A percentile compares a stretch with the other conserved stretches of the same genome.
Conservation (phyloP, 2,888 invertebrate genomes). For the Sericinus montela region DNA sequence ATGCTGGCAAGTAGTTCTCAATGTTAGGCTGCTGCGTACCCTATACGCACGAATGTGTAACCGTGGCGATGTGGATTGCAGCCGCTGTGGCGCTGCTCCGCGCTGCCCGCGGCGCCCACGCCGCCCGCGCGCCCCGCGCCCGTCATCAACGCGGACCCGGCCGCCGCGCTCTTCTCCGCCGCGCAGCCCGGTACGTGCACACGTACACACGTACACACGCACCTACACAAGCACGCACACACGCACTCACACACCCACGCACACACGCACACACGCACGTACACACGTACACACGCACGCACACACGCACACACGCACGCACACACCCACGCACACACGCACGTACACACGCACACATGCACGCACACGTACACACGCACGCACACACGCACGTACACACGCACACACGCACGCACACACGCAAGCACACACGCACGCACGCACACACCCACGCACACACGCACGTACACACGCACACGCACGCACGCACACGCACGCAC, state of each 20-base stretch:
- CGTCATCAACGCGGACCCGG: conserved; percentile 67
- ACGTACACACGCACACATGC: neutral
- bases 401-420: no score
- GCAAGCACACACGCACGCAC: no score
- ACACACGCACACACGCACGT: neutral
- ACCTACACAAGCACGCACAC: neutral
- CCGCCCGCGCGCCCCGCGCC: conserved; percentile 62
- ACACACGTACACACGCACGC: neutral
- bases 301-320: no score
- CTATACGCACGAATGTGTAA: no score
- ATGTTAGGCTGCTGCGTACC: no score
- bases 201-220: neutral
- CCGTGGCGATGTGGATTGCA: conserved; percentile 24
- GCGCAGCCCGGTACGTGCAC: conserved; percentile 36
- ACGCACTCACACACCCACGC: no score
- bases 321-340: no score
- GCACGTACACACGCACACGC: no score
- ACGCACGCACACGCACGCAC: neutral
- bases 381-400: neutral
- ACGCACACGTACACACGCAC: neutral
- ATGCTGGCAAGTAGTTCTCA: no score
- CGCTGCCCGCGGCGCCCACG: conserved; percentile 55
- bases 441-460: no score
- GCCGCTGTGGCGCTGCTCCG: conserved; percentile 62
- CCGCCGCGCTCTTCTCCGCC: conserved; percentile 48